Evolutionary conservation across 2,888 invertebrate species (phyloP), one percentile per base, ranked within the genome.

Genomic region (Stenchaetothrips biformis): DNA sequence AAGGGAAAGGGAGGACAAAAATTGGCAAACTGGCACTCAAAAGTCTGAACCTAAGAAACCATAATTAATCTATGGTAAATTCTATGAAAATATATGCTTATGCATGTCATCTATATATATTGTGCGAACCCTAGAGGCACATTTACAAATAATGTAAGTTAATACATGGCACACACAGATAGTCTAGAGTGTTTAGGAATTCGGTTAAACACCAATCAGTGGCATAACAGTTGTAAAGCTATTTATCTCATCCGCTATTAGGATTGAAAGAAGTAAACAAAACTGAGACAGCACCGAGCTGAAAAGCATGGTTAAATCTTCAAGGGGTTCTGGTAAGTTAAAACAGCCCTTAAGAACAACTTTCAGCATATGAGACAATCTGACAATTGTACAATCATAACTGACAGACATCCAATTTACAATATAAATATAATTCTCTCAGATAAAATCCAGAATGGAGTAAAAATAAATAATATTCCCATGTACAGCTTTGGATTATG

Each of bases 381-480:
- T 37, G 2, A 37, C 37, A 37, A 37, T 37, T 37, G 37, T 37
- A 37, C 37, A 7, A 53, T 53, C 11, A 53, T 13, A 53, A 53
- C 16, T 18, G 16, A 53, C 13, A 53, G 11, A 53, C 18, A 53
- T 74, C 25, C 67, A 25, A 21, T 74, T 74, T 25, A 25, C 25
- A 74, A 74, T 74, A 74, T 74, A 25, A 74, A 74, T 74, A 74
- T 74, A 74, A 25, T 74, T 74, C 25, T 25, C 25, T 25, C 25
- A 25, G 8, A 25, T 25, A 25, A 25, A 25, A 74, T 25, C 67
- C 67, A 74, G 25, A 74, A 74, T 25, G 67, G 25, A 74, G 25
- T 74, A 25, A 74, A 74, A 74, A 74, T 74, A 74, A 74, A 74
- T 74, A 74, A 74, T 74, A 74, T 74, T 74, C 67, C 67, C 25